These are phyloP conservation scores for Athripsodes cinereus DNA, from an alignment of 2,888 invertebrate genomes.

Conservation along the genomic window DNA sequence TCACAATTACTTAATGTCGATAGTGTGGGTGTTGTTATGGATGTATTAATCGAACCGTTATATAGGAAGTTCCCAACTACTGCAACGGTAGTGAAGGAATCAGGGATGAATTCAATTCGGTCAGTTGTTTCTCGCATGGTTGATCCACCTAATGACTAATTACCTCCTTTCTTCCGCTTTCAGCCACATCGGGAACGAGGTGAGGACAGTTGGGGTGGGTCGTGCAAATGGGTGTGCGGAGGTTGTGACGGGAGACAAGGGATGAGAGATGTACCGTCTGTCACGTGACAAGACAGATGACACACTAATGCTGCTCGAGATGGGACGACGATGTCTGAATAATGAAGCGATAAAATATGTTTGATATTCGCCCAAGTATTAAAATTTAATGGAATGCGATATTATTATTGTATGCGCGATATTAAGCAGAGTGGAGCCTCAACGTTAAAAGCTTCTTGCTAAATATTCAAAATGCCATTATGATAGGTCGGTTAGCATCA, in stretches of 20 bases:
- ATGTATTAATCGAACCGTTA: too few species aligned
- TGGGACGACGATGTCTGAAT: not conserved
- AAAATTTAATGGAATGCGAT: too few species aligned
- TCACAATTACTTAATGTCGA: too few species aligned
- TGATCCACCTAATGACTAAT: slow-evolving; percentile 19
- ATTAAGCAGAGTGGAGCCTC: too few species aligned
- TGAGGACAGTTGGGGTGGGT: not conserved
- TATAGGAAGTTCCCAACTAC: too few species aligned
- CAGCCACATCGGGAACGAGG: not conserved
- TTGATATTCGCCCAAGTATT: not conserved
- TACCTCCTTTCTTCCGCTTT: slow-evolving; percentile 7
- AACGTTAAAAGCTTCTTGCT: too few species aligned
- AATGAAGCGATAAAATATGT: not conserved
- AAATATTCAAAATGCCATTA: too few species aligned
- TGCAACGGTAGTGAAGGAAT: too few species aligned
- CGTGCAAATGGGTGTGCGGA: too few species aligned
- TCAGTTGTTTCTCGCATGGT: not conserved
- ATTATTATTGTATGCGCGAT: too few species aligned
- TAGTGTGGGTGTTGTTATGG: too few species aligned
- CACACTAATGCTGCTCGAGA: not conserved
- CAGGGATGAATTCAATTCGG: not conserved
- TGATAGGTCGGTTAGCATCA: too few species aligned
- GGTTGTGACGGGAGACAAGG: not conserved
- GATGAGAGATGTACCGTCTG: not conserved
- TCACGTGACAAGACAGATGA: slow-evolving; percentile 8